phyloP scores from a whole-genome alignment of 2,113 vertebrate species.

The Clarias macrocephalus region DNA sequence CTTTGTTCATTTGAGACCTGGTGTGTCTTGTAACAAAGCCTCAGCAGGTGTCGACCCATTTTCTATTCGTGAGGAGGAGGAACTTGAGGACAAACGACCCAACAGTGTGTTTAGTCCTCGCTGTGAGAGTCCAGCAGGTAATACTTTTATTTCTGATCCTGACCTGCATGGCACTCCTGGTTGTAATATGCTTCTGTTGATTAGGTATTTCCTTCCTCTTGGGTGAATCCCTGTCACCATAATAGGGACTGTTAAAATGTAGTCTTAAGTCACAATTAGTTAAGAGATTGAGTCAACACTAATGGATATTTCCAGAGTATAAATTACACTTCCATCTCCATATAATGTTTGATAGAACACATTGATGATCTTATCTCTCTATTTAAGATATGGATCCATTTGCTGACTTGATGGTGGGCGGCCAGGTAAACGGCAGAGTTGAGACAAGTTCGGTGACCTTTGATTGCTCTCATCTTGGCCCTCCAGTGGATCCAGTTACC shows the following conservation, averaged over 20 bases:
- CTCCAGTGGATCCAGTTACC: constrained; percentile 68
- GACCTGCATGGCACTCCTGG: background rate
- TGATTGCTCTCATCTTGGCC: constrained; percentile 74
- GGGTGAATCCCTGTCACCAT: background rate
- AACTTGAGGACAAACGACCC: constrained; percentile 54
- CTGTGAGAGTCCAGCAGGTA: constrained; percentile 80
- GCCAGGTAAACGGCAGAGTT: constrained; percentile 76
- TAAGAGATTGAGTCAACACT: background rate
- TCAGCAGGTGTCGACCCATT: constrained; percentile 70
- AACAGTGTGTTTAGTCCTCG: constrained; percentile 65
- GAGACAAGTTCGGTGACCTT: constrained; percentile 77
- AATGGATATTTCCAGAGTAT: background rate
- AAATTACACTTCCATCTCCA: background rate
- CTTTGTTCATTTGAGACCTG: background rate
- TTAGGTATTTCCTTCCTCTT: background rate
- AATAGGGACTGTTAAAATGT: background rate
- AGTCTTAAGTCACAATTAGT: background rate
- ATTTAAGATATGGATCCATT: constrained; percentile 76
- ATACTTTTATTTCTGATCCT: background rate
- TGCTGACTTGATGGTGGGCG: constrained; percentile 70
- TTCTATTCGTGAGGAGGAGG: constrained; percentile 70
- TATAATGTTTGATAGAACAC: background rate
- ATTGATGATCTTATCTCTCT: background rate
- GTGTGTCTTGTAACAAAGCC: background rate
- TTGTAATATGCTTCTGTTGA: background rate